Conservation (phyloP, 2,888 invertebrate genomes). For the Siphlonurus alternatus region DNA sequence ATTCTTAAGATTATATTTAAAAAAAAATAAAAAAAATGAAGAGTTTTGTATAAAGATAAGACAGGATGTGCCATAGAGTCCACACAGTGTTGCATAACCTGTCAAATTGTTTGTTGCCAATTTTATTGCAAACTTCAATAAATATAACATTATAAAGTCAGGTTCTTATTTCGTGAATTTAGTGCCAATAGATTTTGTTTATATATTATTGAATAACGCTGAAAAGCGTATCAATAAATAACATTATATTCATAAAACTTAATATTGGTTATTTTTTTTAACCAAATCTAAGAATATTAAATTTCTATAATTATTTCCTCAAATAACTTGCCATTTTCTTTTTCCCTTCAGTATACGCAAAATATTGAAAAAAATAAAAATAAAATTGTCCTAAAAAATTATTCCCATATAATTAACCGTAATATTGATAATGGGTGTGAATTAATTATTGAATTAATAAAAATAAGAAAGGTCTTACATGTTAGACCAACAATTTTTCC, state of each 20-base stretch:
- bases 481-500: constrained; percentile 1
- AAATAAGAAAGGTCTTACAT: not conserved
- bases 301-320: too few relatives aligned
- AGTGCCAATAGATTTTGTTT: not conserved
- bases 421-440: constrained; percentile 1
- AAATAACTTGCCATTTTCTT: not conserved
- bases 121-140: not conserved
- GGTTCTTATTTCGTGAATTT: not conserved
- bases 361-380: not conserved
- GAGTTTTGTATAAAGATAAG: not conserved
- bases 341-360: not conserved
- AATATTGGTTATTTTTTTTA: not conserved
- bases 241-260: not conserved
- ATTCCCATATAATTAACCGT: not conserved
- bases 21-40: not conserved
- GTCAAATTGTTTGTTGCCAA: not conserved
- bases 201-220: not conserved
- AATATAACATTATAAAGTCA: not conserved
- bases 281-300: not conserved
- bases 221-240: not conserved
- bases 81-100: not conserved
- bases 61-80: not conserved
- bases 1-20: not conserved
- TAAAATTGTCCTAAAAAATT: not conserved
- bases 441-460: not conserved